Evolutionary conservation across 2,888 invertebrate species (phyloP).

Genomic region (Scaptomyza cyrtandrae): DNA sequence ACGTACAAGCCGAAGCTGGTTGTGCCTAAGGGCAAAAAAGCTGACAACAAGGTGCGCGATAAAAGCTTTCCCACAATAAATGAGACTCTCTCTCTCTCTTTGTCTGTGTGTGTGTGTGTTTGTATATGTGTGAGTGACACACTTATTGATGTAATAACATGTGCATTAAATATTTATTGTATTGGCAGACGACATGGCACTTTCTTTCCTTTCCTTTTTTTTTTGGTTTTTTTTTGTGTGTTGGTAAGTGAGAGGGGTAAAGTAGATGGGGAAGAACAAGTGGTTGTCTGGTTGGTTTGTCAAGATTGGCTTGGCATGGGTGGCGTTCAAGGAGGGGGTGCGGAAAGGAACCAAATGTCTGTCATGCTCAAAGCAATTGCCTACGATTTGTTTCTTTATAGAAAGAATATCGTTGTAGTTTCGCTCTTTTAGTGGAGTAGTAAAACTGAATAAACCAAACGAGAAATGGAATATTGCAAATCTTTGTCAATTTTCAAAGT

Average conservation of each 20-base stretch:
- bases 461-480: background rate
- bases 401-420: background rate
- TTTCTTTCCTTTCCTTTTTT: slow-evolving; percentile 36
- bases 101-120: slow-evolving; percentile 4
- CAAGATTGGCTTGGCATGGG: slow-evolving; percentile 32
- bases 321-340: background rate
- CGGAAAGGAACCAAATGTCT: slow-evolving; percentile 26
- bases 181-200: slow-evolving; percentile 79
- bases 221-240: slow-evolving; percentile 28
- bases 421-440: background rate
- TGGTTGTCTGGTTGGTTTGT: slow-evolving; percentile 36
- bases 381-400: slow-evolving; percentile 6
- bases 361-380: slow-evolving; percentile 38
- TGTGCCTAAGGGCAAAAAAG: slow-evolving; percentile 53
- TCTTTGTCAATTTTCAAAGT: too few species aligned
- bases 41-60: slow-evolving; percentile 66
- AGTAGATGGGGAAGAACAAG: slow-evolving; percentile 13
- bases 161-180: slow-evolving; percentile 79
- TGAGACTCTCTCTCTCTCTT: slow-evolving; percentile 6
- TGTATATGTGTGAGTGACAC: slow-evolving; percentile 63
- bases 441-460: background rate
- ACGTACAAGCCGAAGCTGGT: too few species aligned
- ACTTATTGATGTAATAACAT: slow-evolving; percentile 78
- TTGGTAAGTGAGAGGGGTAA: background rate
- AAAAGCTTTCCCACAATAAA: slow-evolving; percentile 68